Conservation (phyloP, 1,140 invertebrate species). For the Hesperophylax magnus region DNA sequence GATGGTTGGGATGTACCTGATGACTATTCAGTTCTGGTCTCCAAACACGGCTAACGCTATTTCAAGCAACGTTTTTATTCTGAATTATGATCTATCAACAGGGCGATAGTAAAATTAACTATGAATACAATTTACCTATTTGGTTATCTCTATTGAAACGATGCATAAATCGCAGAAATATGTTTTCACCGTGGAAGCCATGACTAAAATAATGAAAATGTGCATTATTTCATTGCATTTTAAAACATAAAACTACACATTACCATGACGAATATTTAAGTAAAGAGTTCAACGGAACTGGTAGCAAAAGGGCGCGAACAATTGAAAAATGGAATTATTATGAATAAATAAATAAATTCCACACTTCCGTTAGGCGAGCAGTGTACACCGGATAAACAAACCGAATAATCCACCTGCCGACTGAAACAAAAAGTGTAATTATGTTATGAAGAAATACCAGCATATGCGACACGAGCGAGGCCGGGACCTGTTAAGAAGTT, state of each 20-base stretch:
- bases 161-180: too few relatives aligned
- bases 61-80: too few relatives aligned
- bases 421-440: conserved; percentile 52
- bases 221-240: too few relatives aligned
- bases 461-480: conserved; percentile 46
- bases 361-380: conserved; percentile 43
- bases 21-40: too few relatives aligned
- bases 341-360: conserved; percentile 53
- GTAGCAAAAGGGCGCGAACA: conserved; percentile 30
- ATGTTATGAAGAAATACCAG: conserved; percentile 47
- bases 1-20: too few relatives aligned
- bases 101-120: too few relatives aligned
- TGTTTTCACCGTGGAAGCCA: too few relatives aligned
- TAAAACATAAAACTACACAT: neutral
- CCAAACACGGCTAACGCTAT: too few relatives aligned
- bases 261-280: conserved; percentile 18
- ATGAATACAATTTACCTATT: too few relatives aligned
- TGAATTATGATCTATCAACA: too few relatives aligned
- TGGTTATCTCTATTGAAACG: too few relatives aligned
- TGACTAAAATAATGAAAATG: too few relatives aligned
- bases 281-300: conserved; percentile 22
- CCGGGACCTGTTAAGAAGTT: conserved; percentile 43
- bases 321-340: conserved; percentile 37
- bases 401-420: conserved; percentile 52
- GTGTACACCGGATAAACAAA: conserved; percentile 52